Conservation (phyloP, 1,140 invertebrate genomes). For the Diorhabda elongata region DNA sequence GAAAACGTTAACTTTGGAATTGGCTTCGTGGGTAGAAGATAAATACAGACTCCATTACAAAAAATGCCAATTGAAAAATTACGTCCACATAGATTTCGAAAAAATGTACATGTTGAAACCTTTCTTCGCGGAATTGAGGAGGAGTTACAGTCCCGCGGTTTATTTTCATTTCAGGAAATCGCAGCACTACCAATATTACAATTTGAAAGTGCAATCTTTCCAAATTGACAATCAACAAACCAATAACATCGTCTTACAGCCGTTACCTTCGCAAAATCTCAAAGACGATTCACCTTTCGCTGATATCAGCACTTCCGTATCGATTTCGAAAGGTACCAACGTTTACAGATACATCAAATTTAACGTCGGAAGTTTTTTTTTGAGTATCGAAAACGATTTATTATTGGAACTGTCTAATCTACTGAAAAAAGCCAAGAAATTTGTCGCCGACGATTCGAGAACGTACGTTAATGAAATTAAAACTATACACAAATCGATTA, state of each 20-base stretch:
- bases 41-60: constrained; percentile 66
- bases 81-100: constrained; percentile 71
- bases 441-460: constrained; percentile 24
- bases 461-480: constrained; percentile 36
- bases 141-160: constrained; percentile 70
- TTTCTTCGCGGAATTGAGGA: constrained; percentile 72
- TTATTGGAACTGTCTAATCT: constrained; percentile 50
- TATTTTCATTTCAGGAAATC: constrained; percentile 73
- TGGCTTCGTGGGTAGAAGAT: constrained; percentile 78
- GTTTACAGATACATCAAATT: constrained; percentile 69
- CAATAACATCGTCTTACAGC: constrained; percentile 72
- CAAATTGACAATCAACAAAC: constrained; percentile 81
- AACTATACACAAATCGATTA: constrained; percentile 32
- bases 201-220: constrained; percentile 62
- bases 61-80: constrained; percentile 73
- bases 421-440: constrained; percentile 32
- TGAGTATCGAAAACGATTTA: constrained; percentile 73
- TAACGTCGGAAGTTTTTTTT: constrained; percentile 65
- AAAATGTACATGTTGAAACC: constrained; percentile 87
- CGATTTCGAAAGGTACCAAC: constrained; percentile 43
- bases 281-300: constrained; percentile 58
- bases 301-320: constrained; percentile 62
- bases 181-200: constrained; percentile 61
- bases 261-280: constrained; percentile 45
- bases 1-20: constrained; percentile 71